Conservation (phyloP, 2,113 vertebrate species). For the Benitochromis conjunctus region DNA sequence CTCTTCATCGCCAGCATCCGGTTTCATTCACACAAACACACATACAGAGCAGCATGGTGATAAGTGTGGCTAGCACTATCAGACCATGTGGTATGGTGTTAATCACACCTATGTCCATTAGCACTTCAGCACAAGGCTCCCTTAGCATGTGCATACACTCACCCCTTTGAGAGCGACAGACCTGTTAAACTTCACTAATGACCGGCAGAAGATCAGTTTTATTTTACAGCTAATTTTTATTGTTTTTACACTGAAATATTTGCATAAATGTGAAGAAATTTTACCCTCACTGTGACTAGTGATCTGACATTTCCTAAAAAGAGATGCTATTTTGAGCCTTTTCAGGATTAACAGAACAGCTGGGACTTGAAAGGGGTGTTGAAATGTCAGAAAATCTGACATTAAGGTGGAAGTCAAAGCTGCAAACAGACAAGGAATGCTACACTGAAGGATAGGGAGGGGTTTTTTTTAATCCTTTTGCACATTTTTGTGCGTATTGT, state of each 20-base stretch:
- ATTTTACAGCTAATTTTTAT: background rate
- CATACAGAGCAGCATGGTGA: conserved; percentile 8
- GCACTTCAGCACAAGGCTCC: conserved; percentile 38
- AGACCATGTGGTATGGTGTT: conserved; percentile 60
- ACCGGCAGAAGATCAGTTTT: background rate
- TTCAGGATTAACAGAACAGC: background rate
- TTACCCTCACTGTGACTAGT: background rate
- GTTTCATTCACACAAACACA: background rate
- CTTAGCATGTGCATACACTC: background rate
- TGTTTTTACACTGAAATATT: background rate
- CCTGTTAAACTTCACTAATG: background rate
- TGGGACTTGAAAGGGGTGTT: background rate
- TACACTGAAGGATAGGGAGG: background rate
- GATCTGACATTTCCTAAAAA: background rate
- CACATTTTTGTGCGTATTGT: background rate
- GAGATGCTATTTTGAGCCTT: background rate
- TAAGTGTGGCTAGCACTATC: conserved; percentile 39
- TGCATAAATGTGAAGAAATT: background rate
- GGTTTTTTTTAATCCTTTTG: background rate
- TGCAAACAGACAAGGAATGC: background rate
- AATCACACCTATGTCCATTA: conserved; percentile 71
- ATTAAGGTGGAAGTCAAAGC: background rate
- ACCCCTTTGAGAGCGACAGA: background rate
- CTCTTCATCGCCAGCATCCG: background rate
- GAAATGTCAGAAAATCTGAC: conserved; percentile 9